Evolutionary conservation across 2,797 vertebrate species (phyloP).

Genomic region (Pseudochirops corinnae): DNA sequence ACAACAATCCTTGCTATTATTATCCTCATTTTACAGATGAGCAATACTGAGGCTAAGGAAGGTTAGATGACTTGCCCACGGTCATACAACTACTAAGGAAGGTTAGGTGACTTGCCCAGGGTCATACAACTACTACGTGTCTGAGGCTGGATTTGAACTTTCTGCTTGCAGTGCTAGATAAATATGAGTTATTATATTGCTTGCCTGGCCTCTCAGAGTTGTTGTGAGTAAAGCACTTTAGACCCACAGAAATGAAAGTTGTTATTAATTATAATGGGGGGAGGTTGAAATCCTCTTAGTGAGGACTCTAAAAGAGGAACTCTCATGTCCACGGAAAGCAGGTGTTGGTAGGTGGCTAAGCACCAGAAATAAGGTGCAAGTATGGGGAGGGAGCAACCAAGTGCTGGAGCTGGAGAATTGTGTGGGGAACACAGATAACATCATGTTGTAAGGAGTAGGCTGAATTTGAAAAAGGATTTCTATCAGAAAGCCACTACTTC

Average conservation of each 20-base stretch:
- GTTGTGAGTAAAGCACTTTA: not conserved
- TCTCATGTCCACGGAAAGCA: not conserved
- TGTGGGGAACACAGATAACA: not conserved
- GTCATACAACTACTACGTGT: not conserved
- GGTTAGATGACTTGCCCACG: not conserved
- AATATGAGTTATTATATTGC: not conserved
- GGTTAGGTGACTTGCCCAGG: not conserved
- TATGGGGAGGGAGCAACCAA: not conserved
- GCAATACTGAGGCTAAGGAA: conserved; percentile 25
- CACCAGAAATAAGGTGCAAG: not conserved
- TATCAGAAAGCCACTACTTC: not conserved
- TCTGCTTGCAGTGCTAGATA: not conserved
- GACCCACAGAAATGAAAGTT: not conserved
- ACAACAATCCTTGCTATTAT: conserved; percentile 25
- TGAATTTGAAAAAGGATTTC: not conserved
- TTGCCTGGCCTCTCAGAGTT: not conserved
- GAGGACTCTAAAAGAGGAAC: not conserved
- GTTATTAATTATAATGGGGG: not conserved
- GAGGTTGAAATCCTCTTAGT: not conserved
- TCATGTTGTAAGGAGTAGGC: not conserved
- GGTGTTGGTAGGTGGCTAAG: not conserved
- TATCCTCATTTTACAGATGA: conserved; percentile 52
- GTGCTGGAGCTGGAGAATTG: not conserved
- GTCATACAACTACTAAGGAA: not conserved
- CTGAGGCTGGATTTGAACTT: conserved; percentile 37